Evolutionary conservation across 2,113 vertebrate genomes (phyloP).

Genomic region (Neodon shergylaensis): DNA sequence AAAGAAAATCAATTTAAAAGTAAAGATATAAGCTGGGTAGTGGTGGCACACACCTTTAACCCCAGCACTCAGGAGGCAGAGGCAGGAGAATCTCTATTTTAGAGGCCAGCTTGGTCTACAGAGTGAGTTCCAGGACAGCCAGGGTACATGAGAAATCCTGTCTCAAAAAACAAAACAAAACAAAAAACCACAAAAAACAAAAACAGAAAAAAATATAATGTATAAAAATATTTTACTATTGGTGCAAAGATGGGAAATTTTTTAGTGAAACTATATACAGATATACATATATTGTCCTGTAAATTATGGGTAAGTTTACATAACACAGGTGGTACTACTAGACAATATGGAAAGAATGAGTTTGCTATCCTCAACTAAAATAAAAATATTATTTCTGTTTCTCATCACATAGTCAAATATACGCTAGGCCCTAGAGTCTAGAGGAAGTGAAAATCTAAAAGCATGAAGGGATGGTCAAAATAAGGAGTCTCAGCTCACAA

Average conservation of each 20-base stretch:
- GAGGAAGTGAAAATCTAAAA: constrained; percentile 1
- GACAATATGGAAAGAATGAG: background rate
- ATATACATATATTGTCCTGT: background rate
- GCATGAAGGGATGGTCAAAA: background rate
- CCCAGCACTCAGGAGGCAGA: background rate
- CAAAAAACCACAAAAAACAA: background rate
- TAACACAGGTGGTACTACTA: background rate
- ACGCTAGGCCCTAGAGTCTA: background rate
- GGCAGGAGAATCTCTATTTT: background rate
- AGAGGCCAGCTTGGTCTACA: background rate
- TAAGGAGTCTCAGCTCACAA: no score
- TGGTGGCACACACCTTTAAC: background rate
- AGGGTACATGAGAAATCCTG: background rate
- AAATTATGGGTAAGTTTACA: background rate
- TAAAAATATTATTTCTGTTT: background rate
- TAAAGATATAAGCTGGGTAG: background rate
- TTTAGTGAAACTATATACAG: background rate
- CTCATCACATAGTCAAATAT: background rate
- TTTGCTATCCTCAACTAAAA: constrained; percentile 26
- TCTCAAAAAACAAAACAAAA: background rate
- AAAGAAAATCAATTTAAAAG: background rate
- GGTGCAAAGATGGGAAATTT: background rate
- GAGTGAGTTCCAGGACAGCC: background rate
- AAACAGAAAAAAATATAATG: background rate
- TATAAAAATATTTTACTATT: background rate